phyloP scores from a whole-genome alignment of 2,113 vertebrate species.

The Aramus guarauna region DNA sequence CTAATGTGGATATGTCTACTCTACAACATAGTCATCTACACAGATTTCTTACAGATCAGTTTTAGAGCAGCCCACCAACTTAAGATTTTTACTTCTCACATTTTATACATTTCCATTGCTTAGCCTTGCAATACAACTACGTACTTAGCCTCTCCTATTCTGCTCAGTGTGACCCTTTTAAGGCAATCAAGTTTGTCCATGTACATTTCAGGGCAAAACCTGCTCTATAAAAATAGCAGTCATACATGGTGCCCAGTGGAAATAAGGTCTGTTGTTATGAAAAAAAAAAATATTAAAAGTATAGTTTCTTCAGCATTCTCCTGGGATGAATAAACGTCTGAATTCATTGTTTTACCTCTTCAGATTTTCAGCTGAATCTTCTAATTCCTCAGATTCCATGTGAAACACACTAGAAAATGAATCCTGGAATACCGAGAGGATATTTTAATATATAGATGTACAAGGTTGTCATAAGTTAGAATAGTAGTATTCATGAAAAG shows the following conservation, averaged over 20 bases:
- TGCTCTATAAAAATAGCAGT: neutral
- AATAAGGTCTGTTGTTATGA: neutral
- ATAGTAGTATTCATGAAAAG: neutral
- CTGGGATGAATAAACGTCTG: neutral
- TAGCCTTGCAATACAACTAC: neutral
- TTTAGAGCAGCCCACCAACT: neutral
- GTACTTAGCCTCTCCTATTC: neutral
- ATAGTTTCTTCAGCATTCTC: neutral
- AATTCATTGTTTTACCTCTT: conserved; percentile 80
- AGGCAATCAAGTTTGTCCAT: neutral
- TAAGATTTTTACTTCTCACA: neutral
- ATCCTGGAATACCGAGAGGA: conserved; percentile 78
- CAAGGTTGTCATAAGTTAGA: neutral
- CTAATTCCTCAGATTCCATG: conserved; percentile 89
- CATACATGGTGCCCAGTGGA: neutral
- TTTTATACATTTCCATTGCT: neutral
- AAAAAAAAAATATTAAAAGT: neutral
- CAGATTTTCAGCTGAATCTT: conserved; percentile 72
- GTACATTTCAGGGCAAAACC: neutral
- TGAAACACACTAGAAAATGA: conserved; percentile 96
- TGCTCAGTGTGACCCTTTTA: neutral
- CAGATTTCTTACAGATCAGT: neutral
- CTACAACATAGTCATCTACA: neutral
- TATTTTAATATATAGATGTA: neutral
- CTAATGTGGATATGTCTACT: neutral